Percentiles rank a stretch among this genome's conserved stretches.
phyloP scores from a whole-genome alignment of 2,797 vertebrate species.

The Perodicticus potto region DNA sequence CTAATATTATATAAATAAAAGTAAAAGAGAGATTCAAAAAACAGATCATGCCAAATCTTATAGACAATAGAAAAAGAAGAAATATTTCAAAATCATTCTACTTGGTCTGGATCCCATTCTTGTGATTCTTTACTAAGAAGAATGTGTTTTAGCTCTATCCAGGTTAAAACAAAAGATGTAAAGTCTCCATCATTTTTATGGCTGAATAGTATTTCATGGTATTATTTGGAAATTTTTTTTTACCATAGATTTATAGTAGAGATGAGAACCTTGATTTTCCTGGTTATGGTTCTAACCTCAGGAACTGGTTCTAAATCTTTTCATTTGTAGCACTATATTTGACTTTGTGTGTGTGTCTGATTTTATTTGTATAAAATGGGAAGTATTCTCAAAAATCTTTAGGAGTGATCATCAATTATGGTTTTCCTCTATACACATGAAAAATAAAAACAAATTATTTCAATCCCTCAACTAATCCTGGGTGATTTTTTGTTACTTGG shows the following conservation, averaged over 20 bases:
- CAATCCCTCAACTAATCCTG: neutral
- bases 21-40: no score
- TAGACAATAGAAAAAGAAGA: no score
- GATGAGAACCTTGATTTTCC: neutral
- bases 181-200: no score
- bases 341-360: neutral
- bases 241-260: neutral
- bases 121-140: no score
- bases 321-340: neutral
- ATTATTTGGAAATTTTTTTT: no score
- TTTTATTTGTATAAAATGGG: neutral
- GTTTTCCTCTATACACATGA: neutral
- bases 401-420: neutral
- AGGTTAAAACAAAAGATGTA: no score
- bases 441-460: neutral
- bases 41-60: no score
- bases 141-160: no score
- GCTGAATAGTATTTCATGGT: no score
- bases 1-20: no score
- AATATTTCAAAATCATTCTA: no score
- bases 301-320: neutral
- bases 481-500: neutral
- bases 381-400: neutral
- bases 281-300: neutral
- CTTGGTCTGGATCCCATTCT: no score